These are phyloP conservation scores for Noctua pronuba DNA, from an alignment of 2,888 invertebrate species.

Conservation along the genomic window DNA sequence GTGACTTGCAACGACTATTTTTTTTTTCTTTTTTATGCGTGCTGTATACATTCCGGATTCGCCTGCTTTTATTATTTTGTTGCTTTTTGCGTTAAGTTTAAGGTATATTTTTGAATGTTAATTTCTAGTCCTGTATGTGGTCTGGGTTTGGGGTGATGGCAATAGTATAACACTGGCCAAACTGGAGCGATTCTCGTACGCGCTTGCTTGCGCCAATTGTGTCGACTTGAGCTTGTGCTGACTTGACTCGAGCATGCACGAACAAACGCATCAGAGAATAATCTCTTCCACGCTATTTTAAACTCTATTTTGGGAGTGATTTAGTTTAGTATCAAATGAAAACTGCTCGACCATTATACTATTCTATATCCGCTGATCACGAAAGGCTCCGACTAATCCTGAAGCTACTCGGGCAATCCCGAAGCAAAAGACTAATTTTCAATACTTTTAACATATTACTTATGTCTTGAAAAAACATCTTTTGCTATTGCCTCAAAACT, in stretches of 20 bases:
- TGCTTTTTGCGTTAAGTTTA: constrained; percentile 44
- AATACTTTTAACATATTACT: background rate
- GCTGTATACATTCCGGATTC: constrained; percentile 62
- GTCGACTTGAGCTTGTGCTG: too few species aligned
- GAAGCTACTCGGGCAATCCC: background rate
- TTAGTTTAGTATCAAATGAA: background rate
- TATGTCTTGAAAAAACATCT: background rate
- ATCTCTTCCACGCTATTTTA: background rate
- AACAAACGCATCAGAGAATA: background rate
- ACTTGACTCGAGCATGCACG: too few species aligned
- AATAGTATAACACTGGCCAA: background rate
- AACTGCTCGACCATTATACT: background rate
- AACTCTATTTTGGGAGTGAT: background rate
- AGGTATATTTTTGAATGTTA: constrained; percentile 51
- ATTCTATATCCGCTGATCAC: background rate
- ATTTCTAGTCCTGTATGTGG: constrained; percentile 48
- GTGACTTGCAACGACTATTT: background rate
- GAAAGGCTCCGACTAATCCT: too few species aligned
- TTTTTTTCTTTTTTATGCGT: constrained; percentile 22
- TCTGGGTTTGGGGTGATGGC: constrained; percentile 16
- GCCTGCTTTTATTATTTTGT: constrained; percentile 54
- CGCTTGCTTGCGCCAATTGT: too few species aligned
- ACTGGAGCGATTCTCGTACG: too few species aligned
- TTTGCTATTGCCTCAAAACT: background rate
- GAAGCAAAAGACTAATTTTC: background rate